Base-by-base conservation (phyloP, 1,140 invertebrate genomes). In the Cepaea nemoralis region DNA sequence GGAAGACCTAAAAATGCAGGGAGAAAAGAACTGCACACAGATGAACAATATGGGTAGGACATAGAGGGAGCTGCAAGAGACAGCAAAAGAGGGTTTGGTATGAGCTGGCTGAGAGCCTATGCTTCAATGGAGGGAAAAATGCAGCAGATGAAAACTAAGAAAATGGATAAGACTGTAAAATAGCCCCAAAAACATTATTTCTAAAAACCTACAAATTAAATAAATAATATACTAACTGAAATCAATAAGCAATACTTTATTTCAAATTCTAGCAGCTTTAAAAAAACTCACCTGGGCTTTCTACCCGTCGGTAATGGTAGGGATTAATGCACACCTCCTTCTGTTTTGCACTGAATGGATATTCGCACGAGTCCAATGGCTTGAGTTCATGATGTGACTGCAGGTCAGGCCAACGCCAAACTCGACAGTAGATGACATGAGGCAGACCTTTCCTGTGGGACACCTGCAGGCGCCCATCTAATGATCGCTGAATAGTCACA, bases 241-340 rank as follows among this genome's bases (percentile, higher is more conserved):
- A 66, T n/a, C 24, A 66, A 66, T 33, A 66, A n/a, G 6, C 59
- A n/a, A 66, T 33, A 24, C 24, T n/a, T n/a, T 66, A n/a, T 10
- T 66, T 8, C 31, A 66, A 66, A n/a, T 31, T 45, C 42, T 45
- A 6, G 2, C 22, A 55, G 50, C 3, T 10, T 55, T 19, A 10
- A 14, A 10, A 19, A 27, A n/a, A 80, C 83, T 77, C 82, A 91
- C 91, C 91, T 85, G 91, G 91, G 85, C 90, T 92, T 87, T 93
- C 92, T 27, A 93, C 92, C 75, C 93, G 82, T 90, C 97, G 97
- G 90, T 99, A 99, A 92, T 99, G 98, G 91, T 99, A 99, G 12
- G 98, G 98, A 93, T 99, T 99, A 83, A 99, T 98, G 93, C 98
- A 99, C 39, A 98, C 96, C 92, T 99, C 97, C 90, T 98, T 98